Conservation (phyloP, 2,888 invertebrate genomes). For the Dorcus parallelipipedus region DNA sequence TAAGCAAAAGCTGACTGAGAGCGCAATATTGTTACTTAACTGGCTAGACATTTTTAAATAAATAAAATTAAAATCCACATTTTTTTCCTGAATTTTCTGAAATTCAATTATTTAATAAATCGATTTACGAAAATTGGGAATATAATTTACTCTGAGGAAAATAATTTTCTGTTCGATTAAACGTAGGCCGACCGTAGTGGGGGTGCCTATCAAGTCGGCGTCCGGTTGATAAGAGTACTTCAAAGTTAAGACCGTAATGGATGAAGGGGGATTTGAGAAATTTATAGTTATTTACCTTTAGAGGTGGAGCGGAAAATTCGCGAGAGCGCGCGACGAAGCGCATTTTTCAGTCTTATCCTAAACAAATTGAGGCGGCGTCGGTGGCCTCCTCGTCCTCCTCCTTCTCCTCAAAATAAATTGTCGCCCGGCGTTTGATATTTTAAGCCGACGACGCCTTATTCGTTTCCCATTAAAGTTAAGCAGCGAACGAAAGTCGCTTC, state of each 20-base stretch:
- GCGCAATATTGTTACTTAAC: too few relatives aligned
- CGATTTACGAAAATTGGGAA: background rate
- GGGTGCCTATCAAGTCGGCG: conserved; percentile 32
- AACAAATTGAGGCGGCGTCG: conserved; percentile 27
- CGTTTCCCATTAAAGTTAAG: conserved; percentile 19
- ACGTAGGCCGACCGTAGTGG: conserved; percentile 30
- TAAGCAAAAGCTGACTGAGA: too few relatives aligned
- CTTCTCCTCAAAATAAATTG: conserved; percentile 27
- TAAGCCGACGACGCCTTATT: conserved; percentile 10
- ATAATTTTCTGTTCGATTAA: conserved; percentile 41
- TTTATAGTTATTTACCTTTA: conserved; percentile 37
- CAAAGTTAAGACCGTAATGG: conserved; percentile 33
- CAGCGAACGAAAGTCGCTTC: conserved; percentile 13
- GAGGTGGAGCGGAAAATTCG: conserved; percentile 27
- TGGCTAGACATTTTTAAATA: too few relatives aligned
- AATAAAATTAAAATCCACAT: too few relatives aligned
- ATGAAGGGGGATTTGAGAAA: conserved; percentile 33
- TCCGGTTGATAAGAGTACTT: conserved; percentile 36
- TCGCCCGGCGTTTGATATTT: conserved; percentile 32
- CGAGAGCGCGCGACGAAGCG: conserved; percentile 22
- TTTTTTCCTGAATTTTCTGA: too few relatives aligned
- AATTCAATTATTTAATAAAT: too few relatives aligned
- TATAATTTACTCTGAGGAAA: conserved; percentile 37
- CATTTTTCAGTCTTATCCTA: conserved; percentile 32
- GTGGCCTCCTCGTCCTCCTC: too few relatives aligned